Base-by-base conservation (phyloP, 2,888 invertebrate genomes). In the Electrophaes corylata region DNA sequence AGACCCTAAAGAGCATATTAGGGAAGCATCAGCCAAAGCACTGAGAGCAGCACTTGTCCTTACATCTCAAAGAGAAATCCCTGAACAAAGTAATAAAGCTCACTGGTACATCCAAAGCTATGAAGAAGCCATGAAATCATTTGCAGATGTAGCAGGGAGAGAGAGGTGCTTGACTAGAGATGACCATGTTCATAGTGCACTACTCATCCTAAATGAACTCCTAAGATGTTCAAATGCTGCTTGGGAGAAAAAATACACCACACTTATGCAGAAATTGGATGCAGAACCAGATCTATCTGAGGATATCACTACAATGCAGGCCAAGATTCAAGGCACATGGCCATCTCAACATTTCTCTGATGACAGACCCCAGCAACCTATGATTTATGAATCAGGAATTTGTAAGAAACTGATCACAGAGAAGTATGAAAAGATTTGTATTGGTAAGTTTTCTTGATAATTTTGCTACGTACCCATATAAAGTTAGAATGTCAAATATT, bases 81-180 rank as follows among this genome's bases (percentile, higher is more conserved):
- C 96, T 0, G 98, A 97, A 76, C 97, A 98, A 78, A 95, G 95
- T 50, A 96, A 96, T 76, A 96, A 96, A 78, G 95, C 96, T 1
- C 95, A 95, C 66, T 98, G 98, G 98, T 97, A 97, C 80, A 96
- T 96, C 66, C 96, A 97, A 71, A 98, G 98, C 76, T 98, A 96
- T 79, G 96, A 98, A 59, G 98, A 98, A 84, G 96, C 97, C 0
- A 94, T 94, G 64, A 93, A 93, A 56, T 95, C 96, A 41, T 96
- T 97, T 72, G 95, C 95, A 67, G 95, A 96, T 58, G 83, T 84
- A 57, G 67, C 75, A 5, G 69, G 73, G 1, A 78, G 88, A 65
- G 88, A 88, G 71, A 94, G 95, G 78, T 95, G 95, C 61, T 94
- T 96, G 46, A 95, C 94, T 16, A 93, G 95, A 64, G 99, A 99